Conservation (phyloP, 2,888 invertebrate species). For the Aporophyla nigra region DNA sequence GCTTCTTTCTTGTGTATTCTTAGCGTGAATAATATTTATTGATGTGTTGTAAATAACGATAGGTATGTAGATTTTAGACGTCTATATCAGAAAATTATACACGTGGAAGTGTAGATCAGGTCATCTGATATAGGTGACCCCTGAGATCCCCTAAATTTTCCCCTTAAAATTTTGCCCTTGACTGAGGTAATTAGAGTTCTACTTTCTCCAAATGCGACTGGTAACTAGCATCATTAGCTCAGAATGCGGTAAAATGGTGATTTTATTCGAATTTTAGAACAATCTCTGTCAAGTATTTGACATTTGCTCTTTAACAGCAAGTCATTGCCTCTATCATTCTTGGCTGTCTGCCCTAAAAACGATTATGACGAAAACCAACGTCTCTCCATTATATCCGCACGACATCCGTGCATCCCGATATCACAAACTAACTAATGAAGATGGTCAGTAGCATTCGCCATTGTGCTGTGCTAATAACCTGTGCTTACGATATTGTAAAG, state of each 20-base stretch:
- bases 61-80: background rate
- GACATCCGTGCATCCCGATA: background rate
- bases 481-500: background rate
- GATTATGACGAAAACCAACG: background rate
- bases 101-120: background rate
- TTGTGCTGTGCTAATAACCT: conserved; percentile 11
- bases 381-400: background rate
- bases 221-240: background rate
- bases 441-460: background rate
- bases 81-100: background rate
- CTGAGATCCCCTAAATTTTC: background rate
- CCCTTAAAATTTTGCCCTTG: background rate
- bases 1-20: conserved; percentile 28
- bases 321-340: conserved; percentile 9
- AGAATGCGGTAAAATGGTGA: background rate
- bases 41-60: background rate
- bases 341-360: conserved; percentile 15
- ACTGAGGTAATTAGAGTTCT: background rate
- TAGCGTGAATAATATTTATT: background rate
- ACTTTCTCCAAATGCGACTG: background rate
- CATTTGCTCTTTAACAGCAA: background rate
- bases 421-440: background rate
- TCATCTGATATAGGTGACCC: background rate
- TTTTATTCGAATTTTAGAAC: background rate
- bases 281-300: background rate